Conservation (phyloP, 2,888 invertebrate species). For the Napeogenes sylphis region DNA sequence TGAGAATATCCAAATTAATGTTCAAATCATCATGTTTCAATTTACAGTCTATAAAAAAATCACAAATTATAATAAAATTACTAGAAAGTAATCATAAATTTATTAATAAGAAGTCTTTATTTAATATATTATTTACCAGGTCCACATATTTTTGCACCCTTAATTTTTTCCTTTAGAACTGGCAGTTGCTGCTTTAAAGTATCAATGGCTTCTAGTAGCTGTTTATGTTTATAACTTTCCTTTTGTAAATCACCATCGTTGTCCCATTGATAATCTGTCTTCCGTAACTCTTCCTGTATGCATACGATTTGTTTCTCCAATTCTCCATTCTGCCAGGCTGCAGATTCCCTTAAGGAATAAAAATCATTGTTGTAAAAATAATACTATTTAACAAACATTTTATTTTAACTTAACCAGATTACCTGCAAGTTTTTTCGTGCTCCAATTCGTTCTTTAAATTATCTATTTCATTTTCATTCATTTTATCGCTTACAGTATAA, state of each 20-base stretch:
- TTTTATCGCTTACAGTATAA: conserved; percentile 28
- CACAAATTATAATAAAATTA: conserved; percentile 1
- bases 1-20: conserved; percentile 70
- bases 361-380: not conserved
- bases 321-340: conserved; percentile 70
- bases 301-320: conserved; percentile 66
- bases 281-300: conserved; percentile 67
- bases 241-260: conserved; percentile 60
- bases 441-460: conserved; percentile 67
- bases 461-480: conserved; percentile 71
- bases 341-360: conserved; percentile 55
- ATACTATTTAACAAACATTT: not conserved
- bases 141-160: conserved; percentile 69
- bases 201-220: conserved; percentile 62
- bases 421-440: conserved; percentile 71
- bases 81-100: not conserved
- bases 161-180: conserved; percentile 63
- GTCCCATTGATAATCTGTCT: conserved; percentile 63
- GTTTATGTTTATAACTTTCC: conserved; percentile 60
- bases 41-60: conserved; percentile 63
- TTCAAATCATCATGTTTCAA: conserved; percentile 73
- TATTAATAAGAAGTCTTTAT: not conserved
- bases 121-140: conserved; percentile 46
- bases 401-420: conserved; percentile 14
- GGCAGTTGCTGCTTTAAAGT: conserved; percentile 60